Conservation (phyloP, 2,113 vertebrate genomes). For the Cephalopterus ornatus region DNA sequence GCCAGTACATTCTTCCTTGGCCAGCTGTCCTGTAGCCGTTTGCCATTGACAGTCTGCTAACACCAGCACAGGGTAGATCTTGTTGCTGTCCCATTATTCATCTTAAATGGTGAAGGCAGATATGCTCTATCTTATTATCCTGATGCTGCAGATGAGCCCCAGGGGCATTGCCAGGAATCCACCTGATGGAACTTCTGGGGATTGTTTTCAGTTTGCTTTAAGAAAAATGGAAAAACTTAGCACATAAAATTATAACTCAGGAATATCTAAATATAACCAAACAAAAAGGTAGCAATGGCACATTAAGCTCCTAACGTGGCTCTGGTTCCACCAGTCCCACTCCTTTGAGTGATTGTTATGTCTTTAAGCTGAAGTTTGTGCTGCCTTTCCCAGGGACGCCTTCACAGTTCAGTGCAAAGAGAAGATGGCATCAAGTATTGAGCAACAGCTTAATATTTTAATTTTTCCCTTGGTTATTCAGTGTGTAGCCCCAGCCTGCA, state of each 20-base stretch:
- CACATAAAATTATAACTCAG: neutral
- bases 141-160: neutral
- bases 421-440: neutral
- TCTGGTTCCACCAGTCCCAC: neutral
- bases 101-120: neutral
- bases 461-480: neutral
- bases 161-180: neutral
- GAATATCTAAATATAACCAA: neutral
- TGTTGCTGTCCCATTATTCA: neutral
- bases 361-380: neutral
- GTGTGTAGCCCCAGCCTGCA: neutral
- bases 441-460: neutral
- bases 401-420: neutral
- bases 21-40: neutral
- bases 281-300: neutral
- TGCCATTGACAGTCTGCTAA: neutral
- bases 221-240: neutral
- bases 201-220: neutral
- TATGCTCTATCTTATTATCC: neutral
- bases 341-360: neutral
- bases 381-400: neutral
- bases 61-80: neutral
- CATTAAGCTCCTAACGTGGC: neutral
- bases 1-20: neutral
- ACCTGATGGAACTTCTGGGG: neutral